phyloP scores from a whole-genome alignment of 2,113 vertebrate species.

The Jaculus jaculus region DNA sequence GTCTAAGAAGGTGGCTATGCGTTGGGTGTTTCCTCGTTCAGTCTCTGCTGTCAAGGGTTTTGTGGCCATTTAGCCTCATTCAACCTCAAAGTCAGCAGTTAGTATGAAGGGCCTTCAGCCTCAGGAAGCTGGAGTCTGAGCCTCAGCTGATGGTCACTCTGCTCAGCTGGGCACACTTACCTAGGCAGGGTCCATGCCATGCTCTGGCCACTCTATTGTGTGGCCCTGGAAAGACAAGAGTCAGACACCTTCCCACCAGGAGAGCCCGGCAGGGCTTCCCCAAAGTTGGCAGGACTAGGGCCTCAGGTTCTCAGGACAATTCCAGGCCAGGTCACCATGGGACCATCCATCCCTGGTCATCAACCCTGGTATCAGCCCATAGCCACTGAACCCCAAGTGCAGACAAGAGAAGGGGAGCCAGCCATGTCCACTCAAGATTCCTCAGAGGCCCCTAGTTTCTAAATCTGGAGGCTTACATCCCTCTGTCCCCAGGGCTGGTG shows the following conservation, averaged over 20 bases:
- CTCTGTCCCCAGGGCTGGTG: too few species aligned
- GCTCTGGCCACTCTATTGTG: not conserved
- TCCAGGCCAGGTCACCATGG: not conserved
- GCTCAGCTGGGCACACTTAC: not conserved
- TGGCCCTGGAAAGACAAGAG: not conserved
- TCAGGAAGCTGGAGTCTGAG: too few species aligned
- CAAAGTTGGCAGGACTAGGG: fast-evolving
- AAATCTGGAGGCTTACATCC: not conserved
- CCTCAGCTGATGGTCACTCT: not conserved
- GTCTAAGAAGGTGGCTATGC: not conserved
- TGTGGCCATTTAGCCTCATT: too few species aligned
- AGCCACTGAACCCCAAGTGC: not conserved
- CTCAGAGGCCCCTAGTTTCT: not conserved
- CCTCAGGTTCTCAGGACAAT: too few species aligned
- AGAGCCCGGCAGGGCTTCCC: too few species aligned
- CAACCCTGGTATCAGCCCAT: fast-evolving
- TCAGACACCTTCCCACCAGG: not conserved
- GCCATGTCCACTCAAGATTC: not conserved
- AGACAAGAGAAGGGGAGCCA: not conserved
- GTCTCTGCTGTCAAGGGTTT: too few species aligned
- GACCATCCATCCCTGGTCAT: fast-evolving
- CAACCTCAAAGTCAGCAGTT: not conserved
- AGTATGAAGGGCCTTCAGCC: too few species aligned
- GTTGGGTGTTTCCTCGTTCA: too few species aligned
- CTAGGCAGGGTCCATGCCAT: not conserved